These are phyloP conservation scores for Cerceris rybyensis DNA, from an alignment of 2,888 invertebrate species.

Conservation along the genomic window DNA sequence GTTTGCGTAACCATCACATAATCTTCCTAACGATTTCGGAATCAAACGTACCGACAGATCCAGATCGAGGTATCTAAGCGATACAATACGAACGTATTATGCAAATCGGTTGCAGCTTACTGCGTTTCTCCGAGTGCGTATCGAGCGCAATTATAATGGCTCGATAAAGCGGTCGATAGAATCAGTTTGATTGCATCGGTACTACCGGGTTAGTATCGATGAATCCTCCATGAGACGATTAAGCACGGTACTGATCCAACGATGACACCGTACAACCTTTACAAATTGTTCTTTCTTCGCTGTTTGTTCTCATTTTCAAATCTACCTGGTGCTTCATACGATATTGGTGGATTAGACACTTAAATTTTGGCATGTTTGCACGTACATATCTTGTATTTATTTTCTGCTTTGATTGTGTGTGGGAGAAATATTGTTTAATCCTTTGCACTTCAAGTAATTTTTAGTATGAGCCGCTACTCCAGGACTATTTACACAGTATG, in stretches of 20 bases:
- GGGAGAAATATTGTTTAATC: no score
- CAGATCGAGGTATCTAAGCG: conserved; percentile 15
- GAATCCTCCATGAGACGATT: conserved; percentile 28
- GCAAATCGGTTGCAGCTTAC: conserved; percentile 32
- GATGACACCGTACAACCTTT: conserved; percentile 10
- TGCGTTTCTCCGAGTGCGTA: conserved; percentile 26
- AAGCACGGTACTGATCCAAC: background rate
- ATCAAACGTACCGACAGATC: conserved; percentile 13
- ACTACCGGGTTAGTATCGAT: conserved; percentile 8
- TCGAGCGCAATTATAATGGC: conserved; percentile 39
- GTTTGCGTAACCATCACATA: background rate
- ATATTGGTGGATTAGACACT: no score
- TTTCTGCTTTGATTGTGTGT: no score
- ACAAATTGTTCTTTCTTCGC: background rate
- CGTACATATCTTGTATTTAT: no score
- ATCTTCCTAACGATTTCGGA: conserved; percentile 1
- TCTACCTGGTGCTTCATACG: no score
- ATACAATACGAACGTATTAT: conserved; percentile 28
- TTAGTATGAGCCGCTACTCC: no score
- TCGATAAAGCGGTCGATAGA: conserved; percentile 43
- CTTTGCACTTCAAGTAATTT: no score
- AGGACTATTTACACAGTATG: no score
- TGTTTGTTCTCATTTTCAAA: background rate
- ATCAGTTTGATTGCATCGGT: conserved; percentile 20
- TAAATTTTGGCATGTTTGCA: no score